phyloP scores from a whole-genome alignment of 2,797 vertebrate genomes.

The Arctocebus calabarensis region DNA sequence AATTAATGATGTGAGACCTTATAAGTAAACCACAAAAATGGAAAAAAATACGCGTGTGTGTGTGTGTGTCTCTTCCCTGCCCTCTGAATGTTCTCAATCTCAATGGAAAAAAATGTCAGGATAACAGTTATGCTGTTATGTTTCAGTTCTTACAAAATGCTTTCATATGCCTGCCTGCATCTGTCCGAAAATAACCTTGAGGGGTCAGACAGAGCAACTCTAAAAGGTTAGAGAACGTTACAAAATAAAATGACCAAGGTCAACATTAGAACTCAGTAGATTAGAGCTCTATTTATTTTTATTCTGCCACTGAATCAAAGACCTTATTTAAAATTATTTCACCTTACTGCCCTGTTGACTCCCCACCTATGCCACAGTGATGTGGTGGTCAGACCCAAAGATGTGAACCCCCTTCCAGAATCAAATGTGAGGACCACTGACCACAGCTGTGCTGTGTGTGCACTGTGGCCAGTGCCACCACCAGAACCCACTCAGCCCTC shows the following conservation, averaged over 20 bases:
- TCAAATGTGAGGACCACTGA: not conserved
- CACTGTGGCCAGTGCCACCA: not conserved
- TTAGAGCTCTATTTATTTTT: not conserved
- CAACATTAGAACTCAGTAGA: not conserved
- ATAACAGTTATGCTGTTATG: not conserved
- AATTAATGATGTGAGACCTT: not conserved
- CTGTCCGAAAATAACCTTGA: not conserved
- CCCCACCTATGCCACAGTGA: not conserved
- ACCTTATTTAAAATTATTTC: not conserved
- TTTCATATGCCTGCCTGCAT: not conserved
- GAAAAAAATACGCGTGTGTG: too few relatives aligned
- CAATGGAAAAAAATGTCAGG: not conserved
- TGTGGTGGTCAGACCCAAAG: not conserved
- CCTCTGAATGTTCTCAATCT: not conserved
- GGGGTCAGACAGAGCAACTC: not conserved
- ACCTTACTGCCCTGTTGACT: not conserved
- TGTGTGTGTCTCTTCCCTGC: not conserved
- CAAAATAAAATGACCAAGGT: not conserved
- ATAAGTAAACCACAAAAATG: not conserved
- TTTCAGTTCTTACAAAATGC: not conserved
- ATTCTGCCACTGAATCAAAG: not conserved
- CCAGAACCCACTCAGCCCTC: not conserved
- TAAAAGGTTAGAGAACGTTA: not conserved
- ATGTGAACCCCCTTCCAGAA: not conserved
- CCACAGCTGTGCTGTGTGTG: not conserved